phyloP scores from a whole-genome alignment of 2,113 vertebrate species.

The Plectropomus leopardus region DNA sequence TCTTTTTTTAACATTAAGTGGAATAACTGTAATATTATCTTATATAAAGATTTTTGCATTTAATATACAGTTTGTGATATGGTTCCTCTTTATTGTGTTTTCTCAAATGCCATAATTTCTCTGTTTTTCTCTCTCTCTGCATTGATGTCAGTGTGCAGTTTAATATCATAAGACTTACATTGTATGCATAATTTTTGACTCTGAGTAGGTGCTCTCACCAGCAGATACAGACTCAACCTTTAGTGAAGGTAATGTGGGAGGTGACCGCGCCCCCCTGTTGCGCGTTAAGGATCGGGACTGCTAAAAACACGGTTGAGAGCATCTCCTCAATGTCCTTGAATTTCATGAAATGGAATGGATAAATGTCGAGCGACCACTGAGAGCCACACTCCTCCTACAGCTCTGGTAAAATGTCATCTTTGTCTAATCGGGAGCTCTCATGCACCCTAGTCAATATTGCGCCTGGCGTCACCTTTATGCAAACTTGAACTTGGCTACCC shows the following conservation, averaged over 20 bases:
- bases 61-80: too few species aligned
- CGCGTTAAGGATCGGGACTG: slow-evolving; percentile 29
- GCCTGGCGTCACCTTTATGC: slow-evolving; percentile 56
- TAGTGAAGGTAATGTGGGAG: slow-evolving; percentile 12
- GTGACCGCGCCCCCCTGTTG: slow-evolving; percentile 70
- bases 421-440: not conserved
- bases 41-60: too few species aligned
- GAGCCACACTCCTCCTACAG: not conserved
- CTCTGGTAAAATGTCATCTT: not conserved
- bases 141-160: too few species aligned
- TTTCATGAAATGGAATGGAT: slow-evolving; percentile 5
- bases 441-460: not conserved
- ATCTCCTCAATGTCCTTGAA: slow-evolving; percentile 66
- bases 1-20: too few species aligned
- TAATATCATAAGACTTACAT: too few species aligned
- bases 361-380: not conserved
- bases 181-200: not conserved
- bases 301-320: slow-evolving; percentile 16
- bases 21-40: too few species aligned
- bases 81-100: too few species aligned
- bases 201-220: not conserved
- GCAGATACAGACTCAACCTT: not conserved
- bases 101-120: not conserved
- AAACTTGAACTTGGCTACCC: slow-evolving; percentile 71
- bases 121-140: not conserved